phyloP scores from a whole-genome alignment of 1,140 invertebrate genomes.

The Dendrolimus punctatus region DNA sequence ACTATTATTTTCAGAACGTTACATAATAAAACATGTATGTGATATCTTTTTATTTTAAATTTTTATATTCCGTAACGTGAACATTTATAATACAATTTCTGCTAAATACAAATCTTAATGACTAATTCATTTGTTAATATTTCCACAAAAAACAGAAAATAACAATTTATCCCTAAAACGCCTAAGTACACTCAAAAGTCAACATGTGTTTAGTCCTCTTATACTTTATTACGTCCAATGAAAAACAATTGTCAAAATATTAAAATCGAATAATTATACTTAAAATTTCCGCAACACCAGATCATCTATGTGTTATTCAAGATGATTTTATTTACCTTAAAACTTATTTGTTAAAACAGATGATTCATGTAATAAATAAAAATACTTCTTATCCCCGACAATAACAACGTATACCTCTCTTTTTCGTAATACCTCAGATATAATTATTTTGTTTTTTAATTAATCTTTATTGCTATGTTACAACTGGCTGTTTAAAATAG shows the following conservation, averaged over 20 bases:
- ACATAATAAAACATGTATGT: conserved; percentile 24
- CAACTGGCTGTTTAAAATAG: conserved; percentile 44
- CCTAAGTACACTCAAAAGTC: too few relatives aligned
- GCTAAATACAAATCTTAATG: conserved; percentile 7
- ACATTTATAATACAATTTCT: too few relatives aligned
- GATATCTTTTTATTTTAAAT: too few relatives aligned
- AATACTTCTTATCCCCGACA: conserved; percentile 27
- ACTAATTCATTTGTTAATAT: conserved; percentile 8
- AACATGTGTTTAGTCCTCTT: too few relatives aligned
- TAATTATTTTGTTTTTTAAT: conserved; percentile 60
- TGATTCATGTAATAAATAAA: background rate
- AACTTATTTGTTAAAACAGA: too few relatives aligned
- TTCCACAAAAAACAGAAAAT: background rate
- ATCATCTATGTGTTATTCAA: background rate
- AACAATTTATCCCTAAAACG: too few relatives aligned
- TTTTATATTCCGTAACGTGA: too few relatives aligned
- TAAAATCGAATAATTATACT: too few relatives aligned
- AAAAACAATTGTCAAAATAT: too few relatives aligned
- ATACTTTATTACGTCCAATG: too few relatives aligned
- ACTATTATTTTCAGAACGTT: conserved; percentile 60
- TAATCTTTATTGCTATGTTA: conserved; percentile 59
- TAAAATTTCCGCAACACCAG: too few relatives aligned
- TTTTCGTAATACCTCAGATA: conserved; percentile 60
- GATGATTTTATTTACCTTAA: background rate
- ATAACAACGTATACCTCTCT: conserved; percentile 47